A percentile compares a stretch with the other conserved stretches of the same genome.
Conservation (phyloP, 2,113 vertebrate genomes). For the Lynx canadensis region DNA sequence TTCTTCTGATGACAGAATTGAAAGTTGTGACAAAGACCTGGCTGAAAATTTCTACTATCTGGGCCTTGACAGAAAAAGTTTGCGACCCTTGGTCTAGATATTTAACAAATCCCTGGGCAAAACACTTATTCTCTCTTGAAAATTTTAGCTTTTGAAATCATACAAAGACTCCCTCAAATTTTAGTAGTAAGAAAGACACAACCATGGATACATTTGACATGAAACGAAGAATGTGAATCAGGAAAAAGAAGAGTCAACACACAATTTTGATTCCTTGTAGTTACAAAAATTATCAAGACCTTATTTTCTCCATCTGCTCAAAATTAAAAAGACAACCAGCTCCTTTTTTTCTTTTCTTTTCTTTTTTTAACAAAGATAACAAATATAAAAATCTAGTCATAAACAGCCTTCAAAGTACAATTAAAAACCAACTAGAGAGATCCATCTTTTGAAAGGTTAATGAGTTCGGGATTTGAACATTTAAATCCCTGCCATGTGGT, state of each 20-base stretch:
- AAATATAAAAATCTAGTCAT: slow-evolving; percentile 89
- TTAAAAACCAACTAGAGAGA: slow-evolving; percentile 85
- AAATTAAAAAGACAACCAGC: slow-evolving; percentile 79
- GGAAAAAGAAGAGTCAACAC: slow-evolving; percentile 58
- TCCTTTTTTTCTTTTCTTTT: slow-evolving; percentile 83
- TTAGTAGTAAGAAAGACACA: slow-evolving; percentile 5
- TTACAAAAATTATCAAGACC: slow-evolving; percentile 67
- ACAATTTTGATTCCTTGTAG: slow-evolving; percentile 70
- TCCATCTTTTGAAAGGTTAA: slow-evolving; percentile 83
- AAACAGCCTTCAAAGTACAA: slow-evolving; percentile 87
- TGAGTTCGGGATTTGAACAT: slow-evolving; percentile 84
- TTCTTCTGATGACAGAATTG: background rate
- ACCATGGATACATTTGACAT: background rate
- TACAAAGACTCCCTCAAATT: slow-evolving; percentile 9
- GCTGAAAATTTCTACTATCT: background rate
- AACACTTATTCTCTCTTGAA: background rate
- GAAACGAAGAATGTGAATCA: background rate
- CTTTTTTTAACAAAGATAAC: slow-evolving; percentile 87
- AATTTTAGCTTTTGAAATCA: slow-evolving; percentile 49
- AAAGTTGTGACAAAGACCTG: background rate
- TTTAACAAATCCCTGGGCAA: background rate
- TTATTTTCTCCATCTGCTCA: slow-evolving; percentile 77
- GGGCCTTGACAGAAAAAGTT: background rate
- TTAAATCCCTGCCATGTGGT: slow-evolving; percentile 85
- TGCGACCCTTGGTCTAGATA: background rate